A percentile compares a stretch with the other conserved stretches of the same genome.
These are phyloP conservation scores for Pheucticus melanocephalus DNA, from an alignment of 2,113 vertebrate genomes.

Conservation along the genomic window DNA sequence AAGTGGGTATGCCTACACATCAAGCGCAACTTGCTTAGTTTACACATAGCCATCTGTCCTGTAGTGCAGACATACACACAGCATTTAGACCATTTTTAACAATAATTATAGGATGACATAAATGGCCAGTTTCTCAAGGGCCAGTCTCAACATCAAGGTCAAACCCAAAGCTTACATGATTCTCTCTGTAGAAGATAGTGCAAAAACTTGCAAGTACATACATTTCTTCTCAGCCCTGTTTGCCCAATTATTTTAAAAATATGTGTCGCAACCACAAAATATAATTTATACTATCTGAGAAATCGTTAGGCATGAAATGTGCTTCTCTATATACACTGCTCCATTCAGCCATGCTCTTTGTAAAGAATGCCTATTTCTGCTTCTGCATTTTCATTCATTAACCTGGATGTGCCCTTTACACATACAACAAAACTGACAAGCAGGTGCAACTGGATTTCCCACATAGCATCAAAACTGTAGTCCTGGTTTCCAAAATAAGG, in stretches of 20 bases:
- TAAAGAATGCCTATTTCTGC: not conserved
- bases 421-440: not conserved
- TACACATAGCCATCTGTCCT: not conserved
- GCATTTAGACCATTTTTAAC: not conserved
- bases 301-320: not conserved
- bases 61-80: not conserved
- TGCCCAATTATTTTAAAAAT: not conserved
- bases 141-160: not conserved
- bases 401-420: not conserved
- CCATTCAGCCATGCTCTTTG: not conserved
- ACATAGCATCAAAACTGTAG: not conserved
- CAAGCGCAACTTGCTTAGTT: not conserved
- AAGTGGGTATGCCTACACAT: not conserved
- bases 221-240: not conserved
- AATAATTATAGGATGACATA: not conserved
- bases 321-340: not conserved
- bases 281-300: not conserved
- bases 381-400: not conserved
- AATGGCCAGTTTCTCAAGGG: not conserved
- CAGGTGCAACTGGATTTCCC: not conserved
- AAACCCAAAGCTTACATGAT: not conserved
- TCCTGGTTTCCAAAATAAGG: not conserved
- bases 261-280: not conserved
- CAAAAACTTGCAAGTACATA: not conserved
- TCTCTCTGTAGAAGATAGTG: not conserved